Evolutionary conservation across 1,140 invertebrate genomes (phyloP).

Genomic region (Atta texana): DNA sequence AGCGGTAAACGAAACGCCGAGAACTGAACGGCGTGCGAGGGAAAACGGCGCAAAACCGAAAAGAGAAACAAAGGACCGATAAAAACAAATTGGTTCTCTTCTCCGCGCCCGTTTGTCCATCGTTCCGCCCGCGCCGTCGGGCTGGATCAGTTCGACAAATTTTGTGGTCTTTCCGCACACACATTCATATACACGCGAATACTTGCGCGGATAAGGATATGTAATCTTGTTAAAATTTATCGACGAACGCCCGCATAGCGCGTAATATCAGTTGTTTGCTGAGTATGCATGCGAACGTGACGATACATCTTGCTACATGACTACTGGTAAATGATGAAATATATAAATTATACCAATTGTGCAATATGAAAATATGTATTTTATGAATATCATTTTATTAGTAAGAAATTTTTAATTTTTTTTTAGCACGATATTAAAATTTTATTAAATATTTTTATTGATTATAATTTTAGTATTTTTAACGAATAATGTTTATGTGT

Average conservation of each 20-base stretch:
- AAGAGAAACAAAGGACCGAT: constrained; percentile 77
- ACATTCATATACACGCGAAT: background rate
- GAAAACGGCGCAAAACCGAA: constrained; percentile 58
- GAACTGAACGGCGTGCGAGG: background rate
- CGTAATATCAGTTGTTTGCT: constrained; percentile 33
- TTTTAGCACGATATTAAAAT: background rate
- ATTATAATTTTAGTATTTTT: background rate
- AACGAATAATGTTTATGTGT: background rate
- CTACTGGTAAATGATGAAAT: constrained; percentile 34
- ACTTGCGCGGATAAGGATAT: constrained; percentile 48
- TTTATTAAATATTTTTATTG: background rate
- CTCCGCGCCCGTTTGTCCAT: constrained; percentile 62
- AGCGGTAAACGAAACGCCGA: constrained; percentile 59
- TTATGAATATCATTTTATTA: background rate
- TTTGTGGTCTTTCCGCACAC: constrained; percentile 69
- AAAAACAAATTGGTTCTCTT: constrained; percentile 77
- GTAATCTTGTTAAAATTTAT: constrained; percentile 71
- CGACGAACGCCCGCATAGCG: constrained; percentile 19
- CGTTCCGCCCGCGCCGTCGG: constrained; percentile 33
- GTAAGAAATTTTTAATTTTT: background rate
- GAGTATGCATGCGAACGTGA: constrained; percentile 16
- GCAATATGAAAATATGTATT: background rate
- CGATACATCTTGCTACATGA: constrained; percentile 12
- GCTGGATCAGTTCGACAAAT: constrained; percentile 72
- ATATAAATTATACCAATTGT: constrained; percentile 37